A percentile compares a stretch with the other conserved stretches of the same genome.
phyloP scores from a whole-genome alignment of 2,888 invertebrate species.

The Crematogaster levior region DNA sequence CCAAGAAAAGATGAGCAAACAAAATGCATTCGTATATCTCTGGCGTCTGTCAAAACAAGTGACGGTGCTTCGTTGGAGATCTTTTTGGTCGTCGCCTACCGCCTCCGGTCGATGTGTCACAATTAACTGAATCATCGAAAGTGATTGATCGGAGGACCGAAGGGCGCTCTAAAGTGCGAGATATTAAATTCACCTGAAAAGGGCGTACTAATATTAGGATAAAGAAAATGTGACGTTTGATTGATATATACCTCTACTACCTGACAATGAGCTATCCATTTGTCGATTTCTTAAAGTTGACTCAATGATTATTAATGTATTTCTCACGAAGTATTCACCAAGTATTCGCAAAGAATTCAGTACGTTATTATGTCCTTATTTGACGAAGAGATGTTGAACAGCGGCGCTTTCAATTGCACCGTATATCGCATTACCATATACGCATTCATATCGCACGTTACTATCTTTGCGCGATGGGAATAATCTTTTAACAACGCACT shows the following conservation, averaged over 20 bases:
- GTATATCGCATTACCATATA: background rate
- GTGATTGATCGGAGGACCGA: constrained; percentile 42
- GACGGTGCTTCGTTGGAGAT: constrained; percentile 70
- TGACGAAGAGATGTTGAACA: background rate
- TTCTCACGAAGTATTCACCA: background rate
- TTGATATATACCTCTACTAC: constrained; percentile 14
- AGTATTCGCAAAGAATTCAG: background rate
- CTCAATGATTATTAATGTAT: constrained; percentile 44
- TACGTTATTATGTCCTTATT: constrained; percentile 18
- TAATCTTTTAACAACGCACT: constrained; percentile 36
- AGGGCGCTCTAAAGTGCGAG: constrained; percentile 14
- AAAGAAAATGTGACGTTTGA: constrained; percentile 29
- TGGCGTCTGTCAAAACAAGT: constrained; percentile 81
- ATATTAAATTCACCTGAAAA: constrained; percentile 40
- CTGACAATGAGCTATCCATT: constrained; percentile 9
- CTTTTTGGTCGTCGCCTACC: constrained; percentile 64
- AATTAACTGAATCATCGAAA: constrained; percentile 52
- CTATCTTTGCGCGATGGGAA: constrained; percentile 1
- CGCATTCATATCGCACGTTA: background rate
- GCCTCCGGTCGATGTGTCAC: constrained; percentile 51
- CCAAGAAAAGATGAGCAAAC: constrained; percentile 73
- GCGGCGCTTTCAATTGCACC: constrained; percentile 1
- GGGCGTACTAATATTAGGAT: constrained; percentile 21
- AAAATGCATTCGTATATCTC: constrained; percentile 74
- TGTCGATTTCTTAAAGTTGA: background rate